phyloP scores from a whole-genome alignment of 2,888 invertebrate genomes.

The Eupeodes latifasciatus region DNA sequence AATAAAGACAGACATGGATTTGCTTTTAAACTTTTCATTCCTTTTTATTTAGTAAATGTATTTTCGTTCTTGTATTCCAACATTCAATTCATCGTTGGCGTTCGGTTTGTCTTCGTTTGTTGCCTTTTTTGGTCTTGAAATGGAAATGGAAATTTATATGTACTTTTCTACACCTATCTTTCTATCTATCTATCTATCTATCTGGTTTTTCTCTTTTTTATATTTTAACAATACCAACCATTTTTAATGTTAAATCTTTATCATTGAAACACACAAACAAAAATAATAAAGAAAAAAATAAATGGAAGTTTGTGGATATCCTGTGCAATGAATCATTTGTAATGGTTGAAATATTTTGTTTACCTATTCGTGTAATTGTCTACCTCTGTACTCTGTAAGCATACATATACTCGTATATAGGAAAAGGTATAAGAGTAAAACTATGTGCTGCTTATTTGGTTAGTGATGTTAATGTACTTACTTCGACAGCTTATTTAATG shows the following conservation, averaged over 20 bases:
- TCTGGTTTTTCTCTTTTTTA: not conserved
- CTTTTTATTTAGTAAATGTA: not conserved
- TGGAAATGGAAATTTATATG: not conserved
- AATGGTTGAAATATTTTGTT: conserved; percentile 51
- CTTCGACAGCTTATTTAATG: conserved; percentile 7
- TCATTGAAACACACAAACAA: conserved; percentile 22
- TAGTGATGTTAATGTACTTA: not conserved
- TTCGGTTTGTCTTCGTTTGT: conserved; percentile 18
- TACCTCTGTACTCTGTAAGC: conserved; percentile 2
- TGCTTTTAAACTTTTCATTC: conserved; percentile 66
- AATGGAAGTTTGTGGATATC: conserved; percentile 41
- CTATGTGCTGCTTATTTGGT: conserved; percentile 19
- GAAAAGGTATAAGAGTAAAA: not conserved
- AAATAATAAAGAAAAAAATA: conserved; percentile 12
- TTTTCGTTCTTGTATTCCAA: conserved; percentile 16
- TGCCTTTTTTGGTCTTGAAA: conserved; percentile 17
- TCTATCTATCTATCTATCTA: not conserved
- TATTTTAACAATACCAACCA: conserved; percentile 15
- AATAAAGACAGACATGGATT: conserved; percentile 56
- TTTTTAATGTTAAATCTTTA: conserved; percentile 43
- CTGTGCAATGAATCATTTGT: conserved; percentile 66
- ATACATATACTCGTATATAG: not conserved
- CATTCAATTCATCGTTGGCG: conserved; percentile 27
- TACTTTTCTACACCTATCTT: too few species aligned
- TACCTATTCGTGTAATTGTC: conserved; percentile 28